These are phyloP conservation scores for Sympetrum striolatum DNA, from an alignment of 2,888 invertebrate species.

Conservation along the genomic window DNA sequence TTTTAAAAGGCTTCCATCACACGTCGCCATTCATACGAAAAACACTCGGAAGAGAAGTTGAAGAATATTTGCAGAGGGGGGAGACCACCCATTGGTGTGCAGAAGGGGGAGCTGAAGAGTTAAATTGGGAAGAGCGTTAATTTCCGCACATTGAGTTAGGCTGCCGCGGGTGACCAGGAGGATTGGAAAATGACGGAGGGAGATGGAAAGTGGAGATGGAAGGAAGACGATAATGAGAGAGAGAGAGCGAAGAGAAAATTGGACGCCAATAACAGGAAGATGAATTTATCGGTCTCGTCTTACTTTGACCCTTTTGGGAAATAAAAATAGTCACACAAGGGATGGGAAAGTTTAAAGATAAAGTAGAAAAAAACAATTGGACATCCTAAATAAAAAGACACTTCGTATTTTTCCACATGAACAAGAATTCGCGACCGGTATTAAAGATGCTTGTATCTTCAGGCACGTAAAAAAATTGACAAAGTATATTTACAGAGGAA, in stretches of 20 bases:
- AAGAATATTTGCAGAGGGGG: background rate
- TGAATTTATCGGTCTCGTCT: too few species aligned
- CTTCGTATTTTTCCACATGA: too few species aligned
- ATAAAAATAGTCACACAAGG: too few species aligned
- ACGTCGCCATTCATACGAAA: background rate
- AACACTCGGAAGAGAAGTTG: background rate
- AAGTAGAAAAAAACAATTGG: too few species aligned
- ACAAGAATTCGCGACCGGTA: too few species aligned
- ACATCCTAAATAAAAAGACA: too few species aligned
- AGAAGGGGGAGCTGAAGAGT: background rate
- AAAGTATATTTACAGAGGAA: too few species aligned
- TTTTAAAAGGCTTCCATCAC: background rate
- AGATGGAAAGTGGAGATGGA: background rate
- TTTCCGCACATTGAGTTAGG: conserved; percentile 1
- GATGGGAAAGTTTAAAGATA: too few species aligned
- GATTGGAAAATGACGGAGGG: background rate
- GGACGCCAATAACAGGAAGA: background rate
- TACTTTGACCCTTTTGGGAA: too few species aligned
- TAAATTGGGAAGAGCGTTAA: conserved; percentile 23
- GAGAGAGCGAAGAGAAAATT: background rate
- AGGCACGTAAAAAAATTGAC: too few species aligned
- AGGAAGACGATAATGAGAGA: background rate
- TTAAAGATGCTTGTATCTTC: too few species aligned
- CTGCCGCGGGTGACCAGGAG: conserved; percentile 13
- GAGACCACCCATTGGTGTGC: background rate